A percentile compares a stretch with the other conserved stretches of the same genome.
Conservation (phyloP, 2,113 vertebrate species). For the Amphiprion percula region DNA sequence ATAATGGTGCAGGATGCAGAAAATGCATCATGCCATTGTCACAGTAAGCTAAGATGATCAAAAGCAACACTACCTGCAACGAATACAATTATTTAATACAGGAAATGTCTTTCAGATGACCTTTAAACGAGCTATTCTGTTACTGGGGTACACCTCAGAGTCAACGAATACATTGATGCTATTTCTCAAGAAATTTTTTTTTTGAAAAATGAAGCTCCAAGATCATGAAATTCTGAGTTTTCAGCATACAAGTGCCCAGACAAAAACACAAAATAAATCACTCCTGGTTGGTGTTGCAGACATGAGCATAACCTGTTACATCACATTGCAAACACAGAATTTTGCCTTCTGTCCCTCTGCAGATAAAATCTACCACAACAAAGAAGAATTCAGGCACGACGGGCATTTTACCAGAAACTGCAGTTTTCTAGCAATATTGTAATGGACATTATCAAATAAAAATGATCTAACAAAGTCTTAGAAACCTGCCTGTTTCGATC, state of each 20-base stretch:
- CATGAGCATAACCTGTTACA: no score
- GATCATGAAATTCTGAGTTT: no score
- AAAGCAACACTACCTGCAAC: background rate
- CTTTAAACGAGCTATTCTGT: slow-evolving; percentile 4
- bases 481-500: no score
- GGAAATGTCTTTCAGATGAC: slow-evolving; percentile 20
- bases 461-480: no score
- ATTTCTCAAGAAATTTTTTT: background rate
- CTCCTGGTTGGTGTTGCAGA: no score
- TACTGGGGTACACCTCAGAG: background rate
- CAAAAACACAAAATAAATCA: no score
- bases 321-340: no score
- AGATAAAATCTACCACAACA: background rate
- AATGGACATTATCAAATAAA: no score
- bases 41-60: background rate
- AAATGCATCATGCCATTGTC: background rate
- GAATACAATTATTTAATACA: background rate
- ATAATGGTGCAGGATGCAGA: slow-evolving; percentile 20
- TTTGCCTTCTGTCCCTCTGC: background rate
- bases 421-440: no score
- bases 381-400: no score
- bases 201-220: background rate
- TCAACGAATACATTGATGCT: slow-evolving; percentile 5
- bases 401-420: no score
- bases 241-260: no score